Conservation (phyloP, 2,797 vertebrate species). For the Ibycter americanus region DNA sequence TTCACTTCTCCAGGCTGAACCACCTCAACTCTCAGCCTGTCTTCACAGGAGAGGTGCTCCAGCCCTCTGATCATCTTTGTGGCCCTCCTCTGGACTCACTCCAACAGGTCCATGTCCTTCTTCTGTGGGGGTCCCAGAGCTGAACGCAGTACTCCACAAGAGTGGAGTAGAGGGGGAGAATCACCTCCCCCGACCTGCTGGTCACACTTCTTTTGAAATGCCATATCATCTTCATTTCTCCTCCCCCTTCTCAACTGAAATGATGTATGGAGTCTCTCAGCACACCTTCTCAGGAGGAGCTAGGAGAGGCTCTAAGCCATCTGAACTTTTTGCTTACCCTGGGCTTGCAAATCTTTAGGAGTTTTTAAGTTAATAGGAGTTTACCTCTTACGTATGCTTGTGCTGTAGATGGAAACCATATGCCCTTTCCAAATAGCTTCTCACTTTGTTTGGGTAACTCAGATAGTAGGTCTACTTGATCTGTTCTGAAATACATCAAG, state of each 20-base stretch:
- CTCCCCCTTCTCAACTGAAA: background rate
- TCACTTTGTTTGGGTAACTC: background rate
- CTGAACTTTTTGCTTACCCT: background rate
- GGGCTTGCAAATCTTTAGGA: background rate
- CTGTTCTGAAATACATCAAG: background rate
- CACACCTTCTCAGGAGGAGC: background rate
- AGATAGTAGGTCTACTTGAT: background rate
- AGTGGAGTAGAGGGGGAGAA: background rate
- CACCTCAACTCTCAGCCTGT: background rate
- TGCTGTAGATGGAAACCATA: background rate
- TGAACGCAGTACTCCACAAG: background rate
- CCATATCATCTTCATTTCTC: background rate
- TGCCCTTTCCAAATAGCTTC: background rate
- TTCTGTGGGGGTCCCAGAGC: background rate
- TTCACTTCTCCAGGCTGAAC: background rate
- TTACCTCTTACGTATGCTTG: background rate
- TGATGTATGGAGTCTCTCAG: background rate
- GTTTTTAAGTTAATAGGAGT: background rate
- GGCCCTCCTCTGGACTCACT: background rate
- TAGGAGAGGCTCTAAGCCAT: background rate
- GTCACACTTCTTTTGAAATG: background rate
- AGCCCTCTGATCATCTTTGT: fast-evolving
- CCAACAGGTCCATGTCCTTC: background rate
- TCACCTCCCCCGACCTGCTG: background rate
- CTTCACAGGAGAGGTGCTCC: background rate